Base-by-base conservation (phyloP, 2,113 vertebrate species). In the Sapajus apella region DNA sequence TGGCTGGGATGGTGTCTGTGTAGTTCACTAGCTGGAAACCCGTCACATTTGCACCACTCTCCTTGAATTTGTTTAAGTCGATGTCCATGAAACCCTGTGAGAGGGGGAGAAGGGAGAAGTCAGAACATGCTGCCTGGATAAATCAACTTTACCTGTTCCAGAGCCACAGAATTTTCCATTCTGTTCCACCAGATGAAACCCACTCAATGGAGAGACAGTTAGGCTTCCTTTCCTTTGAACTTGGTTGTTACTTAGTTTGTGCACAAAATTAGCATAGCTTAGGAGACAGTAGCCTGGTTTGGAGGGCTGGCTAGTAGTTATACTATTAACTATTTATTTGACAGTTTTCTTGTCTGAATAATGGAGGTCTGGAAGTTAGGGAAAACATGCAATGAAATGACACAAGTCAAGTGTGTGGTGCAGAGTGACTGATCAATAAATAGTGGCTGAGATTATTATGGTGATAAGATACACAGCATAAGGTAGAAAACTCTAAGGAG, bases 11-110 rank as follows among this genome's bases (percentile, higher is more conserved):
- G 32, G 98, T 98, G 52, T 99, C 99, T 0, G 99, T 99, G 97
- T 99, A 99, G 98, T 99, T 99, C 96, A 99, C 99, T 90, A 99
- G 35, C 98, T 99, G 99, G 98, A 99, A 99, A 11, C 99, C 99
- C 0, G 99, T 99, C 96, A 99, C 99, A 18, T 99, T 99, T 37
- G 99, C 99, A 3, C 99, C 99, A 0, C 99, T 99, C 97, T 99
- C 99, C 96, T 99, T 99, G 98, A 99, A 99, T 97, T 99, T 99
- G 45, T 99, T 99, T 97, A 99, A 98, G 97, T 99, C 99, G 11
- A 99, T 99, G 97, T 99, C 99, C 98, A 99, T 99, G 98, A 99
- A 99, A 32, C 99, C 99, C 99, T 99, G 97, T 1, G 79, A 68
- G 55, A 87, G 12, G 93, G 90, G 64, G 13, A 45, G 23, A 32